These are phyloP conservation scores for Morpho achilles DNA, from an alignment of 2,888 invertebrate genomes.

Conservation along the genomic window DNA sequence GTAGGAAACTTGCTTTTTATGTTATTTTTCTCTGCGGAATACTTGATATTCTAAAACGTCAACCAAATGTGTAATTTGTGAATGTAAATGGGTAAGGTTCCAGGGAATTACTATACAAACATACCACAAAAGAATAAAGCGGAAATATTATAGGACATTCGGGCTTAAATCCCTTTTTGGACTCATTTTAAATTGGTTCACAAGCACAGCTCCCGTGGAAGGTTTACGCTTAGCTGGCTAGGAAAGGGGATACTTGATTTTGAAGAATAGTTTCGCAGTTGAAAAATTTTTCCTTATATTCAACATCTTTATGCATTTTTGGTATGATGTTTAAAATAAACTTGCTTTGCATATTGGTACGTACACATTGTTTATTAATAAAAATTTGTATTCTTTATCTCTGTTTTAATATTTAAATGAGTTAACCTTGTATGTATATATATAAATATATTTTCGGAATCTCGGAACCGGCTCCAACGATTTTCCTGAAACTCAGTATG, in stretches of 20 bases:
- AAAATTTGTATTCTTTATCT: too few relatives aligned
- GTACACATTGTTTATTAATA: too few relatives aligned
- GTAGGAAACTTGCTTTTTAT: too few relatives aligned
- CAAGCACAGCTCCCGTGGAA: slow-evolving; percentile 9
- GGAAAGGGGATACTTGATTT: slow-evolving; percentile 13
- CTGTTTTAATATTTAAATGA: too few relatives aligned
- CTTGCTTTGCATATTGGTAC: not conserved
- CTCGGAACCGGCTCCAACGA: too few relatives aligned
- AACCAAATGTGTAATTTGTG: slow-evolving; percentile 2
- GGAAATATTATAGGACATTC: slow-evolving; percentile 14
- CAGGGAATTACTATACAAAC: slow-evolving; percentile 2
- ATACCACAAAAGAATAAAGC: slow-evolving; percentile 11
- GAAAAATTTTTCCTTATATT: slow-evolving; percentile 8
- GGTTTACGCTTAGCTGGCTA: slow-evolving; percentile 12
- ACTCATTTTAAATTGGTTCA: slow-evolving; percentile 7
- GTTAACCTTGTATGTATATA: too few relatives aligned
- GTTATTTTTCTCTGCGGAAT: too few relatives aligned
- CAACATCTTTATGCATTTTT: slow-evolving; percentile 4
- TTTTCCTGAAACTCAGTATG: too few relatives aligned
- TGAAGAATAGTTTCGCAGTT: slow-evolving; percentile 9
- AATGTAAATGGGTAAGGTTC: not conserved
- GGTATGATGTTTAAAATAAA: not conserved
- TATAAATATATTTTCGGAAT: too few relatives aligned
- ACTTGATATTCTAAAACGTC: not conserved
- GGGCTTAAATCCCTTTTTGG: slow-evolving; percentile 7